Conservation (phyloP, 2,113 vertebrate genomes). For the Polypterus bichir region DNA sequence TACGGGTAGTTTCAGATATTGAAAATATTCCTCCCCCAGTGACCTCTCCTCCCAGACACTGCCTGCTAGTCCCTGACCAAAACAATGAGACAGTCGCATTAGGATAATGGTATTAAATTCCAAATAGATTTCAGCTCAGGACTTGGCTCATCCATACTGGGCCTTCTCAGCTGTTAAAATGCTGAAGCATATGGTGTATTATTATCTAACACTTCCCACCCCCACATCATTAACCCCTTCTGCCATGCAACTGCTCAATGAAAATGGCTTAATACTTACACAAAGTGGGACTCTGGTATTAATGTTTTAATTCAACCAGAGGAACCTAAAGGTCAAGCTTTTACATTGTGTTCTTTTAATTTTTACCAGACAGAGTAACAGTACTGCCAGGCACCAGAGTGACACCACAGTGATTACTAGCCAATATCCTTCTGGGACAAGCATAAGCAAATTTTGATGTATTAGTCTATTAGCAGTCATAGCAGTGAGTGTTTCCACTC, state of each 20-base stretch:
- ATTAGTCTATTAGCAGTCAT: no score
- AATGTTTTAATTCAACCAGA: constrained; percentile 8
- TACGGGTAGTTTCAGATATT: constrained; percentile 26
- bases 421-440: no score
- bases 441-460: no score
- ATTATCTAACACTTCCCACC: constrained; percentile 34
- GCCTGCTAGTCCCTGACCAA: constrained; percentile 27
- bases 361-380: no score
- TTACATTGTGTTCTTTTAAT: no score
- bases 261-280: constrained; percentile 38
- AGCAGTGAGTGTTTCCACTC: no score
- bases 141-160: constrained; percentile 22
- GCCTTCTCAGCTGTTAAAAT: constrained; percentile 35
- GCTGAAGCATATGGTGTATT: constrained; percentile 44
- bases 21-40: constrained; percentile 26
- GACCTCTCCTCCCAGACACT: constrained; percentile 25
- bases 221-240: constrained; percentile 14
- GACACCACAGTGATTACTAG: no score
- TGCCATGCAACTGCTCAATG: constrained; percentile 38
- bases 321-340: no score
- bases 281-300: constrained; percentile 31
- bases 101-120: constrained; percentile 49
- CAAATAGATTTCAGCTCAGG: constrained; percentile 39
- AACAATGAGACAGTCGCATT: constrained; percentile 39
- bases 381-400: no score